phyloP scores from a whole-genome alignment of 2,888 invertebrate species.

The Rhamnusium bicolor region DNA sequence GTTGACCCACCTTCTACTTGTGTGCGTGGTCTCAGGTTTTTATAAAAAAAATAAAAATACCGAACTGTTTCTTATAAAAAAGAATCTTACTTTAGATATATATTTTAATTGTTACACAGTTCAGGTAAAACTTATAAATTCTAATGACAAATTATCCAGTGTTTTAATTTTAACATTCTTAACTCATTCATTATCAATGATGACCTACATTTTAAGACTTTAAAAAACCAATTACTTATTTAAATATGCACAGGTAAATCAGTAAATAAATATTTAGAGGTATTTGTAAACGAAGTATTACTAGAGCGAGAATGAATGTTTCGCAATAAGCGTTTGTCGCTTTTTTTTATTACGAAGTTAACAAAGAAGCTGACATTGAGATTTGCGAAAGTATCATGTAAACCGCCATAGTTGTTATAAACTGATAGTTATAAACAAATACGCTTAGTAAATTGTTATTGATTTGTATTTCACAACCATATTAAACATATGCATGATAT shows the following conservation, averaged over 20 bases:
- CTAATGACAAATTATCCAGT: neutral
- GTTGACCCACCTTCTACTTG: no score
- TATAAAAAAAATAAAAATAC: no score
- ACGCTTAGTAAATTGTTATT: neutral
- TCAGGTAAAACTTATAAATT: neutral
- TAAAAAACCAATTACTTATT: slow-evolving; percentile 8
- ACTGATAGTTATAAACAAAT: neutral
- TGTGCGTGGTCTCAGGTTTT: no score
- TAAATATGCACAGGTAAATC: slow-evolving; percentile 8
- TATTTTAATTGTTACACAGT: no score
- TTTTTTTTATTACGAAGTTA: slow-evolving; percentile 2
- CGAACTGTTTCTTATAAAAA: no score
- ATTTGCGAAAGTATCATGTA: slow-evolving; percentile 32
- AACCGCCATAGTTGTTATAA: no score
- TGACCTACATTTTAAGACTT: slow-evolving; percentile 1
- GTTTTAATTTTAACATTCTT: no score
- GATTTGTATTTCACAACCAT: no score
- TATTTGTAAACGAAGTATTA: slow-evolving; percentile 19
- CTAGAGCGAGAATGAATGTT: slow-evolving; percentile 24
- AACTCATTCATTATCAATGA: neutral
- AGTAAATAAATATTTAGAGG: slow-evolving; percentile 30
- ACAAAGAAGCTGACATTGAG: slow-evolving; percentile 38
- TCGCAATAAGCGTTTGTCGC: slow-evolving; percentile 18
- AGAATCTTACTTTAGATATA: no score
- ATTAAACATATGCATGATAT: no score